Percentiles rank a stretch among this genome's conserved stretches.
These are phyloP conservation scores for Zoroaster sp. DNA, from an alignment of 53 echinoderm and acorn worm species.

Conservation along the genomic window DNA sequence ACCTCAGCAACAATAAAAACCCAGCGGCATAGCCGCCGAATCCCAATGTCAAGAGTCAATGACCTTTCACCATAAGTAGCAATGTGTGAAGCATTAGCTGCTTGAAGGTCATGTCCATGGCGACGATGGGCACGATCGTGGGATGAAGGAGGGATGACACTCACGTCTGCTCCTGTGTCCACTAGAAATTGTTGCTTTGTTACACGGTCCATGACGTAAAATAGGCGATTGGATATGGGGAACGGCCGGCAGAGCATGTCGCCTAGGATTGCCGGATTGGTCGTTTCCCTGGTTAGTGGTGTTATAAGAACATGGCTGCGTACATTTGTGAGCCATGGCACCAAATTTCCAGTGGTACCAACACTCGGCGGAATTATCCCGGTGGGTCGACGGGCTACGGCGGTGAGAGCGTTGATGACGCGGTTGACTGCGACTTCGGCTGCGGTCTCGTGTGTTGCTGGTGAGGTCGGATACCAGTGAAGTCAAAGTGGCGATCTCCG, in stretches of 20 bases:
- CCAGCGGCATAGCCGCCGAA: background rate
- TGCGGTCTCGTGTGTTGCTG: no score
- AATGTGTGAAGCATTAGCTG: background rate
- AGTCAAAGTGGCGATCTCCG: no score
- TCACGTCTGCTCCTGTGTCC: slow-evolving; percentile 23
- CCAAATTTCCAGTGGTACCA: background rate
- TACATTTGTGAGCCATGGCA: background rate
- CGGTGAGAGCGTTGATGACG: no score
- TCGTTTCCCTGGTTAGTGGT: background rate
- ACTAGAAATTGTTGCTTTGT: background rate
- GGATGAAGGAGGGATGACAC: background rate
- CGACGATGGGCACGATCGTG: slow-evolving; percentile 8
- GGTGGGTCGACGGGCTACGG: no score
- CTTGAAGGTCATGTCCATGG: background rate
- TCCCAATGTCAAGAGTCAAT: slow-evolving; percentile 13
- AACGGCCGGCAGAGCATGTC: slow-evolving; percentile 10
- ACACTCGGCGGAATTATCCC: background rate
- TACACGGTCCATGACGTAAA: background rate
- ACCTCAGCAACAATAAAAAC: slow-evolving; percentile 23
- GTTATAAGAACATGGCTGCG: background rate
- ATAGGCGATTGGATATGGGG: background rate
- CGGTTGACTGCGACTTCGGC: no score
- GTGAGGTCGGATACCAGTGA: no score
- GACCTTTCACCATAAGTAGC: slow-evolving; percentile 1
- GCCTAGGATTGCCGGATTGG: slow-evolving; percentile 1